A percentile compares a stretch with the other conserved stretches of the same genome.
phyloP scores from a whole-genome alignment of 35 echinoderm and acorn worm species.

The Anneissia japonica region DNA sequence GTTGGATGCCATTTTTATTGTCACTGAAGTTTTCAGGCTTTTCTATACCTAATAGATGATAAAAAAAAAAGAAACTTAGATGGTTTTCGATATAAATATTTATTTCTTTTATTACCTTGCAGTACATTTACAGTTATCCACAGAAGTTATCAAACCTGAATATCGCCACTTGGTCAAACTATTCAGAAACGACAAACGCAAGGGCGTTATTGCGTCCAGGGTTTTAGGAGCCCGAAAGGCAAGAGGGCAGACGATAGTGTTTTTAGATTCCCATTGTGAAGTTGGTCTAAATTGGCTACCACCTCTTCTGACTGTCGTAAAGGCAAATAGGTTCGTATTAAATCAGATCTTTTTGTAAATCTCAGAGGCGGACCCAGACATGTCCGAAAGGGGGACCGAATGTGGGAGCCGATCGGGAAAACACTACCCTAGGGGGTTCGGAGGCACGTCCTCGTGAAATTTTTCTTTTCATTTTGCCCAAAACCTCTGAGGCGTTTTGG shows the following conservation, averaged over 20 bases:
- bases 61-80: too few species aligned
- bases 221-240: not conserved
- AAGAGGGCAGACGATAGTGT: not conserved
- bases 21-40: too few species aligned
- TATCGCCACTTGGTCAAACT: not conserved
- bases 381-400: too few species aligned
- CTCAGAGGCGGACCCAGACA: too few species aligned
- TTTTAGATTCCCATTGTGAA: not conserved
- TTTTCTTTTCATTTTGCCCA: too few species aligned
- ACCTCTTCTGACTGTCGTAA: not conserved
- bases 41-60: too few species aligned
- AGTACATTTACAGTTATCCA: not conserved
- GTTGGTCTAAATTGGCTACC: slow-evolving; percentile 8
- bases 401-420: too few species aligned
- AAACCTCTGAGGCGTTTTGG: too few species aligned
- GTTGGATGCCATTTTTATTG: too few species aligned
- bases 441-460: too few species aligned
- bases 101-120: not conserved
- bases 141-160: not conserved
- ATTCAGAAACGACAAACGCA: not conserved
- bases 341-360: too few species aligned
- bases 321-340: not conserved
- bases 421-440: too few species aligned
- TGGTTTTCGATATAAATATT: not conserved
- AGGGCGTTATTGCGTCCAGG: not conserved